A percentile compares a stretch with the other conserved stretches of the same genome.
Evolutionary conservation across 2,888 invertebrate species (phyloP).

Genomic region (Stegophylla sp.): DNA sequence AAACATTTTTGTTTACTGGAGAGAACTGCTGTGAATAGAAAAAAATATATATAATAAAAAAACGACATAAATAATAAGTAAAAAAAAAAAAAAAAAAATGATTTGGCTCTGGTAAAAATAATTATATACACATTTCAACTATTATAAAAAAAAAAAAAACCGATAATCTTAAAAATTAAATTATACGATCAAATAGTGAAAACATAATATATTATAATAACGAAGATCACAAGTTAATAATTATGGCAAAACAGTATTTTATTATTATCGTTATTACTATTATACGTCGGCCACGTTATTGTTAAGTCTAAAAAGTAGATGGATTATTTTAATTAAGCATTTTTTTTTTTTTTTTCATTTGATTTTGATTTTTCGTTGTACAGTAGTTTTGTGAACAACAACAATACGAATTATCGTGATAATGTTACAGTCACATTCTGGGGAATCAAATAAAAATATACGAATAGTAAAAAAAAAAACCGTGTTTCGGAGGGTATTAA

Average conservation of each 20-base stretch:
- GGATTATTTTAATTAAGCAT: background rate
- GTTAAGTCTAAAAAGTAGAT: constrained; percentile 5
- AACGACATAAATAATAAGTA: background rate
- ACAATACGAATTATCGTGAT: too few species aligned
- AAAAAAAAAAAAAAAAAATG: background rate
- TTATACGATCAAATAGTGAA: constrained; percentile 12
- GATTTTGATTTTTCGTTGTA: background rate
- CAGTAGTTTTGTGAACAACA: background rate
- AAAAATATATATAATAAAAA: constrained; percentile 8
- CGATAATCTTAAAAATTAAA: constrained; percentile 17
- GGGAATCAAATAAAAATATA: too few species aligned
- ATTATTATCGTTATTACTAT: background rate
- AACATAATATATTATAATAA: constrained; percentile 26
- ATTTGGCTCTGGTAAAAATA: constrained; percentile 36
- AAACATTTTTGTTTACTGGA: background rate
- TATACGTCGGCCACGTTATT: background rate
- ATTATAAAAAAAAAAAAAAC: constrained; percentile 16
- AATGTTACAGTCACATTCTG: too few species aligned
- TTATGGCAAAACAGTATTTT: constrained; percentile 30
- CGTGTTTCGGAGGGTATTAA: too few species aligned
- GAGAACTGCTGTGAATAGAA: constrained; percentile 3
- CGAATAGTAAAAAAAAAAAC: too few species aligned
- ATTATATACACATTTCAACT: constrained; percentile 18
- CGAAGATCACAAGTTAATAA: constrained; percentile 42
- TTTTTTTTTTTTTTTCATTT: background rate